A percentile compares a stretch with the other conserved stretches of the same genome.
Evolutionary conservation across 2,888 invertebrate genomes (phyloP).

Genomic region (Gastracanthus pulcherrimus): DNA sequence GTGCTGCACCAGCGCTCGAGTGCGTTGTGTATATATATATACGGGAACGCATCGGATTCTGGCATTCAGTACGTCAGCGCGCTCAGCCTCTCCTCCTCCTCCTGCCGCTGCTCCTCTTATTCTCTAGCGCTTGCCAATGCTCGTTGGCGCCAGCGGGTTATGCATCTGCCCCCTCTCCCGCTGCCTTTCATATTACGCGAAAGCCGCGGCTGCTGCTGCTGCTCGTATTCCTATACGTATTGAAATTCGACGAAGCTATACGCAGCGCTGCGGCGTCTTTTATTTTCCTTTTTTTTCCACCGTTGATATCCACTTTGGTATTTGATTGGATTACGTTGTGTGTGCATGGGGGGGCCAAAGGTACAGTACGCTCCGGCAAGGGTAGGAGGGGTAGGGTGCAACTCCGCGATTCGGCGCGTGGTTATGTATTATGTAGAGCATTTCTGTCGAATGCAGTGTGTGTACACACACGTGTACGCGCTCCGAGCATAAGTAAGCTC

Average conservation of each 20-base stretch:
- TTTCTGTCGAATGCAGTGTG: too few relatives aligned
- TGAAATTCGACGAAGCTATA: slow-evolving; percentile 72
- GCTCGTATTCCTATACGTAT: slow-evolving; percentile 57
- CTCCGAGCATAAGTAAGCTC: too few relatives aligned
- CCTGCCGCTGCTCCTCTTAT: not conserved
- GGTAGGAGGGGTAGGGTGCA: not conserved
- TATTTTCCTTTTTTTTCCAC: slow-evolving; percentile 61
- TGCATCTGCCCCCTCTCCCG: not conserved
- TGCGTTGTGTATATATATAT: too few relatives aligned
- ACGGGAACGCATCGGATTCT: too few relatives aligned
- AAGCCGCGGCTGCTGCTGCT: not conserved
- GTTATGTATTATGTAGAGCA: too few relatives aligned
- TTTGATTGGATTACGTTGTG: slow-evolving; percentile 73
- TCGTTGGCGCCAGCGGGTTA: not conserved
- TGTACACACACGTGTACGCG: too few relatives aligned
- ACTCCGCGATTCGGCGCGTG: too few relatives aligned
- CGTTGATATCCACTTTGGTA: slow-evolving; percentile 73
- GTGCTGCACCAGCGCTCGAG: too few relatives aligned
- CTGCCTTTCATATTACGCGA: not conserved
- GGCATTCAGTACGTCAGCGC: not conserved
- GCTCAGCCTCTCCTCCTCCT: not conserved
- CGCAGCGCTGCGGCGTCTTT: slow-evolving; percentile 11
- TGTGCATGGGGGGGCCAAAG: slow-evolving; percentile 48
- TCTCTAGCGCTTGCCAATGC: not conserved
- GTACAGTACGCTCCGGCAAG: not conserved